These are phyloP conservation scores for Pseudomyrmex dendroicus DNA, from an alignment of 1,140 invertebrate species.

Conservation along the genomic window DNA sequence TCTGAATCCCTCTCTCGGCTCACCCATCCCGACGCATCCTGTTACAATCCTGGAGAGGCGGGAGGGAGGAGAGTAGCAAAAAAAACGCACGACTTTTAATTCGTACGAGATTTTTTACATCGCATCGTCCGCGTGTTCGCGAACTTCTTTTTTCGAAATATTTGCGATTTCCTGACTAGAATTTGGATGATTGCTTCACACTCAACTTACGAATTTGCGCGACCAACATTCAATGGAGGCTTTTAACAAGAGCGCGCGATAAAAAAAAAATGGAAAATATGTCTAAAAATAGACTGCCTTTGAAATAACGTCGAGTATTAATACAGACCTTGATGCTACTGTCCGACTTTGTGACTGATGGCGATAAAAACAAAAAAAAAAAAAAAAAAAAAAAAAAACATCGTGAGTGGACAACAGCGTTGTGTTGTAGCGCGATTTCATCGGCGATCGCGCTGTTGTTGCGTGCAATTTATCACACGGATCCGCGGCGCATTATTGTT, in stretches of 20 bases:
- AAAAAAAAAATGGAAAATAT: not conserved
- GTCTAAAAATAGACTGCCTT: not conserved
- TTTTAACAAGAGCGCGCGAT: too few species aligned
- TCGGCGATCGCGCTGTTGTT: not conserved
- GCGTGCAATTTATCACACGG: constrained; percentile 38
- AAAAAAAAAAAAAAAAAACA: not conserved
- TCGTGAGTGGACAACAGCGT: not conserved
- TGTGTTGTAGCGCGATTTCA: constrained; percentile 3
- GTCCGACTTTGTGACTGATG: constrained; percentile 4
- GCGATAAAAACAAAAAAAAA: not conserved
- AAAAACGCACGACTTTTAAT: not conserved
- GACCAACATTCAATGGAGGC: too few species aligned
- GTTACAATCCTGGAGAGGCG: too few species aligned
- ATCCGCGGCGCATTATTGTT: constrained; percentile 19
- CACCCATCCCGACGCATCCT: too few species aligned
- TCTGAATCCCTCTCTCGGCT: not conserved
- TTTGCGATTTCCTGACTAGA: too few species aligned
- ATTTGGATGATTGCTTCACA: too few species aligned
- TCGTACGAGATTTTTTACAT: not conserved
- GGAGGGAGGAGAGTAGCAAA: too few species aligned
- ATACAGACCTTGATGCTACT: not conserved
- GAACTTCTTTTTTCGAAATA: too few species aligned
- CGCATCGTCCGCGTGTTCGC: too few species aligned
- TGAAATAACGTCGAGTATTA: not conserved
- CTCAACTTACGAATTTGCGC: too few species aligned